Conservation (phyloP, 2,888 invertebrate genomes). For the Drosophila diplacantha region DNA sequence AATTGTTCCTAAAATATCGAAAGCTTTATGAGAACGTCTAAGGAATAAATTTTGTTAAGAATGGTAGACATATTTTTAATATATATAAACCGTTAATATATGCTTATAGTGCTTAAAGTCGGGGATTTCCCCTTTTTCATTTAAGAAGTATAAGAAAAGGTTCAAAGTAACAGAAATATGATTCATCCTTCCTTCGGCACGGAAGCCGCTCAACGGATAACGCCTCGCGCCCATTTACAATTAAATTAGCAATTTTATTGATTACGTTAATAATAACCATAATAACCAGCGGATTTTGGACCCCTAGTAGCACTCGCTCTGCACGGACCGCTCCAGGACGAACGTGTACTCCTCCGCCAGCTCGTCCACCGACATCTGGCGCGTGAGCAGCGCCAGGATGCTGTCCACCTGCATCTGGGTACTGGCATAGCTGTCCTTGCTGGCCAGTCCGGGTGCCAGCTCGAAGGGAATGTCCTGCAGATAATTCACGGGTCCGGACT, state of each 20-base stretch:
- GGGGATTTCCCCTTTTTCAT: background rate
- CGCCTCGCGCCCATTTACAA: constrained; percentile 3
- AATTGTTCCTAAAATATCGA: background rate
- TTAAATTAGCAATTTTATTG: constrained; percentile 22
- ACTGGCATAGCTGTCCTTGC: constrained; percentile 61
- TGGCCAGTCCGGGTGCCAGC: constrained; percentile 67
- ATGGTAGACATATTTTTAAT: background rate
- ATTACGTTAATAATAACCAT: constrained; percentile 1
- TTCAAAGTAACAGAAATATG: background rate
- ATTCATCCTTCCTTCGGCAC: background rate
- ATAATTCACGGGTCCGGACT: constrained; percentile 60
- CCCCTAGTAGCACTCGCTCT: constrained; percentile 68
- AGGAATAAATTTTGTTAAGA: background rate
- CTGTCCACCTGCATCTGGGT: constrained; percentile 74
- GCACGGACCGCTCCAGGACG: constrained; percentile 70
- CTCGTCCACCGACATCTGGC: constrained; percentile 70
- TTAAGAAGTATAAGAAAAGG: background rate
- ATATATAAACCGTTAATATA: background rate
- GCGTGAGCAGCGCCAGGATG: constrained; percentile 71
- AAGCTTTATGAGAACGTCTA: background rate
- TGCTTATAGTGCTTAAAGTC: background rate
- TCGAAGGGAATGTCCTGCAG: constrained; percentile 74
- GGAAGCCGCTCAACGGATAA: background rate
- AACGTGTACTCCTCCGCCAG: constrained; percentile 71
- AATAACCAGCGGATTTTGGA: background rate